These are phyloP conservation scores for Ophion slaviceki DNA, from an alignment of 2,888 invertebrate species.

Conservation along the genomic window DNA sequence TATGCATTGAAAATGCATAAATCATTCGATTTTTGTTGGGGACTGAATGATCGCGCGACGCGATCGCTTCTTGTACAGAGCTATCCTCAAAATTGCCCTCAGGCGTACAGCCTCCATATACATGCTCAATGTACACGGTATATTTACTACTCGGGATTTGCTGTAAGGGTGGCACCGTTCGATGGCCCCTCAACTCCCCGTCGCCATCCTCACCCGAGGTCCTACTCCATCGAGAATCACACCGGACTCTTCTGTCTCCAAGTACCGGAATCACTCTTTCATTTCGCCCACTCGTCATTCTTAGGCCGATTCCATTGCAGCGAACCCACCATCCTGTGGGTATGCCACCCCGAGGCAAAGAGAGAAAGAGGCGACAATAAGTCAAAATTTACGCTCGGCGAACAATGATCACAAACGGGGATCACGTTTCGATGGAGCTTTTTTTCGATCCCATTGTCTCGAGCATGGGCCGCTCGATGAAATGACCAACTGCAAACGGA, in stretches of 20 bases:
- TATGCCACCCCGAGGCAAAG: not conserved
- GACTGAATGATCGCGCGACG: not conserved
- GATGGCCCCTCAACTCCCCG: not conserved
- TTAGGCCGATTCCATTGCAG: conserved; percentile 43
- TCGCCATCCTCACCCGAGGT: not conserved
- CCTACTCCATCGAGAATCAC: conserved; percentile 49
- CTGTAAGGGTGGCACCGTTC: conserved; percentile 44
- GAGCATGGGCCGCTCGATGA: conserved; percentile 10
- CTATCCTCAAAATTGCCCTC: conserved; percentile 23
- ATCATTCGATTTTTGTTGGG: not conserved
- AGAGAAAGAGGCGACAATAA: conserved; percentile 29
- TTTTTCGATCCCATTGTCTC: conserved; percentile 10
- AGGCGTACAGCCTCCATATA: not conserved
- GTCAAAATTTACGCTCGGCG: conserved; percentile 62
- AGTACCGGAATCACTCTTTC: conserved; percentile 65
- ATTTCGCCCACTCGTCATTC: conserved; percentile 63
- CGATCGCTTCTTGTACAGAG: not conserved
- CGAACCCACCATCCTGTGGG: conserved; percentile 3
- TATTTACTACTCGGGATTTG: conserved; percentile 46
- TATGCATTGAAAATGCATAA: not conserved
- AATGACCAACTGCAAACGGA: conserved; percentile 15
- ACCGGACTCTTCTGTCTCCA: conserved; percentile 66
- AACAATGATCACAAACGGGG: conserved; percentile 11
- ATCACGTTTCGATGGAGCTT: conserved; percentile 43
- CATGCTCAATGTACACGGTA: conserved; percentile 10